Evolutionary conservation across 2,888 invertebrate genomes (phyloP).

Genomic region (Acanthosepion pharaonis): DNA sequence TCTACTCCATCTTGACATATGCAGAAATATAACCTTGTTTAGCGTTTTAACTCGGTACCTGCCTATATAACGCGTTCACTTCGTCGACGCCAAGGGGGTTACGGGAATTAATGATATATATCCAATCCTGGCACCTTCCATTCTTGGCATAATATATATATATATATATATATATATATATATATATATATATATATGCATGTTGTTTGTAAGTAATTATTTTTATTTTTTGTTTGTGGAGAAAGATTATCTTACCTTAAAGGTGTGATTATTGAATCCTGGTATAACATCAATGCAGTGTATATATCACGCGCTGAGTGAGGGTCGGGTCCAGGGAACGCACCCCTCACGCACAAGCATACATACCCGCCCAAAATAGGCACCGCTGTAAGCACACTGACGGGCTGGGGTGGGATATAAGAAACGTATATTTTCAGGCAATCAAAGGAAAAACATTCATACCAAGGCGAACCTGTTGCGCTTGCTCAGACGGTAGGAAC

Average conservation of each 20-base stretch:
- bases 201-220: neutral
- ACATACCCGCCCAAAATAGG: constrained; percentile 20
- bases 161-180: constrained; percentile 7
- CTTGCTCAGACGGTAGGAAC: too few species aligned
- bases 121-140: neutral
- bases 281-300: neutral
- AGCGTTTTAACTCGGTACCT: neutral
- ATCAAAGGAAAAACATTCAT: too few species aligned
- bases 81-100: constrained; percentile 2
- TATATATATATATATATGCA: neutral
- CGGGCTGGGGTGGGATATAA: neutral
- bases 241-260: neutral
- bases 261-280: neutral
- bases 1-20: constrained; percentile 16
- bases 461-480: too few species aligned
- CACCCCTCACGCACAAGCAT: neutral
- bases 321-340: neutral
- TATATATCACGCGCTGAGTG: neutral
- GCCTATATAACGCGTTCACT: constrained; percentile 9
- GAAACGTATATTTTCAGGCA: too few species aligned
- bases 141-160: neutral
- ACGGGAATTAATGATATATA: neutral
- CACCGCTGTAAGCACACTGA: neutral
- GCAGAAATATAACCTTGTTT: neutral
- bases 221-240: neutral